A percentile compares a stretch with the other conserved stretches of the same genome.
These are phyloP conservation scores for Peromyscus polionotus DNA, from an alignment of 2,113 vertebrate genomes.

Conservation along the genomic window DNA sequence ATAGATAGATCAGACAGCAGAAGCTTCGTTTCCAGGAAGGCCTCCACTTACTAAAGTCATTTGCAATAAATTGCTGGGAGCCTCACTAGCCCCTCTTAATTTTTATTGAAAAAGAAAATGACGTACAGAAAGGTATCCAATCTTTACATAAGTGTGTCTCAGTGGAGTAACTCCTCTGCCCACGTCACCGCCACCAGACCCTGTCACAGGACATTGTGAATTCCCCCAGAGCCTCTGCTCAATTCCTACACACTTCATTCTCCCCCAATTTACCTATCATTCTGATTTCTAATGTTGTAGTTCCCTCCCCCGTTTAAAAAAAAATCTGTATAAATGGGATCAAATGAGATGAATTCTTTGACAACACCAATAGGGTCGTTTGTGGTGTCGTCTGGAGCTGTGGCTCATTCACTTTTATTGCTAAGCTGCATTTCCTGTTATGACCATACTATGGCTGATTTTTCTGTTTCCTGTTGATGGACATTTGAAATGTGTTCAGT, in stretches of 20 bases:
- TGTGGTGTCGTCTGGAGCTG: not conserved
- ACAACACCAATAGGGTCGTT: not conserved
- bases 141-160: not conserved
- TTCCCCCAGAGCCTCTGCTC: not conserved
- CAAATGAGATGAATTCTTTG: not conserved
- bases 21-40: slow-evolving; percentile 8
- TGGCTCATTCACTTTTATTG: slow-evolving; percentile 7
- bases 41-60: slow-evolving; percentile 10
- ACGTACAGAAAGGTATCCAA: not conserved
- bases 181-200: not conserved
- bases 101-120: not conserved
- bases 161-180: not conserved
- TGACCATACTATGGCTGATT: not conserved
- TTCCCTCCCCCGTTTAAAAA: not conserved
- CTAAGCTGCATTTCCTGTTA: slow-evolving; percentile 10
- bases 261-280: not conserved
- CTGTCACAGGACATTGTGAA: not conserved
- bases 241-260: not conserved
- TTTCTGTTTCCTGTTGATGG: not conserved
- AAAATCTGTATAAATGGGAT: not conserved
- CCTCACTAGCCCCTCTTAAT: not conserved
- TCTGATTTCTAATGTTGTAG: not conserved
- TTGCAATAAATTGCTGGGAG: not conserved
- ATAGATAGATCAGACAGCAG: not conserved
- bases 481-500: not conserved